Percentiles rank a stretch among this genome's conserved stretches.
Evolutionary conservation across 2,888 invertebrate genomes (phyloP).

Genomic region (Erannis defoliaria): DNA sequence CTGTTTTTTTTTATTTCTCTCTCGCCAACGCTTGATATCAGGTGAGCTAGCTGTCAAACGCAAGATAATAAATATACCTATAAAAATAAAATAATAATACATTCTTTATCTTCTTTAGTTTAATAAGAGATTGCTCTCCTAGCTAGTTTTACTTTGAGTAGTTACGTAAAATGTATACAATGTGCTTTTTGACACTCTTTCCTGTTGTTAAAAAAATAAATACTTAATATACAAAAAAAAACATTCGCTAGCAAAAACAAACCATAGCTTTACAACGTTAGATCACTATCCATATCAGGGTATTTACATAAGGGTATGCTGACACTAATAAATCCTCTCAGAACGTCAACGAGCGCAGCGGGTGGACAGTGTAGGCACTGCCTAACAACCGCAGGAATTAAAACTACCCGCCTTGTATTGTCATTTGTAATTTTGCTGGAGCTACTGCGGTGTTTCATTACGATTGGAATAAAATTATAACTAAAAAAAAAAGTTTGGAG

Average conservation of each 20-base stretch:
- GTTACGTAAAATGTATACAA: too few species aligned
- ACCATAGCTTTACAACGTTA: conserved; percentile 19
- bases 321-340: conserved; percentile 36
- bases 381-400: conserved; percentile 29
- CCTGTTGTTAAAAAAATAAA: background rate
- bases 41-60: too few species aligned
- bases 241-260: background rate
- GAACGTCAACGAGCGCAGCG: conserved; percentile 39
- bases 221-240: background rate
- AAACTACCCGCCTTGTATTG: conserved; percentile 32
- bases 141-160: background rate
- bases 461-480: background rate
- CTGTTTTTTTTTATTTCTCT: too few species aligned
- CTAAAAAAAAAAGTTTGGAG: too few species aligned
- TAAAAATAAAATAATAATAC: too few species aligned
- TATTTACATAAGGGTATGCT: conserved; percentile 36
- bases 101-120: too few species aligned
- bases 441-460: background rate
- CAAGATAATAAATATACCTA: too few species aligned
- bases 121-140: too few species aligned
- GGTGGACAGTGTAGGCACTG: conserved; percentile 41
- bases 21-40: too few species aligned
- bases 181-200: background rate
- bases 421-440: conserved; percentile 35
- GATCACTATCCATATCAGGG: conserved; percentile 26